Evolutionary conservation across 2,113 vertebrate species (phyloP), one percentile per base, ranked within the genome.

Genomic region (Canis aureus): DNA sequence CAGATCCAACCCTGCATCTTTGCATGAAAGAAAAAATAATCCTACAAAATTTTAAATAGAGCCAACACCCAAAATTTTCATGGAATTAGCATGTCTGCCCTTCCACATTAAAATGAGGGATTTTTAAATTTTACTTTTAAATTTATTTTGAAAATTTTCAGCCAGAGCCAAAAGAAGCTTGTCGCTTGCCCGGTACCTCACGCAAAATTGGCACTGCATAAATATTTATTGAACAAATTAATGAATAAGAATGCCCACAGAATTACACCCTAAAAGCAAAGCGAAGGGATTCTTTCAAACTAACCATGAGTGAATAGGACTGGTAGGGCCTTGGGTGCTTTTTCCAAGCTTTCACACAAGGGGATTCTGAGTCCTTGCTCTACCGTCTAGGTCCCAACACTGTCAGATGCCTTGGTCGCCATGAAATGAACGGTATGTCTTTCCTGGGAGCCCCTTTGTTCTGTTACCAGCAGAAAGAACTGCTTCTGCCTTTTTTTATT

Each of bases 1-100:
- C 51, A 84, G 60, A 80, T 67, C n/a, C 60, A 91, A 55, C 13
- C 27, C 60, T 35, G 38, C 7, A 0, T 22, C n/a, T 43, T 38
- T 69, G 60, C 51, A 43, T 67, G 22, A 88, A 89, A 78, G 87
- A 74, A 97, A 60, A 23, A 69, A 59, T 57, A 91, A 81, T 22
- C 23, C 53, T 69, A 43, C 82, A 69, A 51, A 64, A 43, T 76
- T 69, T 16, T 59, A 74, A 83, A 71, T 13, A 84, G 8, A 89
- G 8, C 38, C 74, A 2, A 51, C 43, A 73, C 82, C 60, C 60
- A 62, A 59, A 53, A 55, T 69, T 85, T 67, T 92, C 27, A 60
- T 64, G 51, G 79, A 59, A 90, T 81, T 27, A 43, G 53, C 19
- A 10, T 67, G 32, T 59, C 35, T 73, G 8, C 5, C 15, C 43